These are phyloP conservation scores for Axis porcinus DNA, from an alignment of 2,113 vertebrate genomes.

Conservation along the genomic window DNA sequence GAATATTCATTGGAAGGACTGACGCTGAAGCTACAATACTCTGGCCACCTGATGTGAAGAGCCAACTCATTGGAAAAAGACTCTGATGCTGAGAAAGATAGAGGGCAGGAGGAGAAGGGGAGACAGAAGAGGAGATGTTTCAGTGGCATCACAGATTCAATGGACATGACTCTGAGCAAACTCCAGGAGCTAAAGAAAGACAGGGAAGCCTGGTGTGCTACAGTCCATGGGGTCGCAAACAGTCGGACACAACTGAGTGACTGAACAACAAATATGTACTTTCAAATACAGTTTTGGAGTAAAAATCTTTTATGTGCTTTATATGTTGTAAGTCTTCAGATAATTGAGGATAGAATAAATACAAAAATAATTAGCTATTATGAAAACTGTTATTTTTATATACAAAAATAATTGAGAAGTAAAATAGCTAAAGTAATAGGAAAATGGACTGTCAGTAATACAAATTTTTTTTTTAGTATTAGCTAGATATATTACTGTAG, in stretches of 20 bases:
- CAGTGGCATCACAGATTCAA: background rate
- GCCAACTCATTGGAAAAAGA: background rate
- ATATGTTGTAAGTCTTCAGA: background rate
- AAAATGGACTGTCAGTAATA: background rate
- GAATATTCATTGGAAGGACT: background rate
- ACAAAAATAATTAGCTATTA: background rate
- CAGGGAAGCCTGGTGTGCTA: background rate
- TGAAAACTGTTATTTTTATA: background rate
- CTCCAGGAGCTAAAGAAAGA: accelerated
- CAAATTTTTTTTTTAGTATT: background rate
- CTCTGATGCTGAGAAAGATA: background rate
- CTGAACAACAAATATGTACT: background rate
- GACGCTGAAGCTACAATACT: background rate
- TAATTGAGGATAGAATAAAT: background rate
- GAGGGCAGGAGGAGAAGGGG: background rate
- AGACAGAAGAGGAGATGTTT: background rate
- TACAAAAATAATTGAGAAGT: background rate
- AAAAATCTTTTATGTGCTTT: background rate
- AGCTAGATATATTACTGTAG: background rate
- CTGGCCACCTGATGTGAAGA: background rate
- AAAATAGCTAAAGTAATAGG: background rate
- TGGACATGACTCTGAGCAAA: background rate
- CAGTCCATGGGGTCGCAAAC: background rate
- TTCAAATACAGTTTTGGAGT: background rate
- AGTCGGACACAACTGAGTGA: background rate